Base-by-base conservation (phyloP, 2,113 vertebrate genomes). In the Proteles cristata region DNA sequence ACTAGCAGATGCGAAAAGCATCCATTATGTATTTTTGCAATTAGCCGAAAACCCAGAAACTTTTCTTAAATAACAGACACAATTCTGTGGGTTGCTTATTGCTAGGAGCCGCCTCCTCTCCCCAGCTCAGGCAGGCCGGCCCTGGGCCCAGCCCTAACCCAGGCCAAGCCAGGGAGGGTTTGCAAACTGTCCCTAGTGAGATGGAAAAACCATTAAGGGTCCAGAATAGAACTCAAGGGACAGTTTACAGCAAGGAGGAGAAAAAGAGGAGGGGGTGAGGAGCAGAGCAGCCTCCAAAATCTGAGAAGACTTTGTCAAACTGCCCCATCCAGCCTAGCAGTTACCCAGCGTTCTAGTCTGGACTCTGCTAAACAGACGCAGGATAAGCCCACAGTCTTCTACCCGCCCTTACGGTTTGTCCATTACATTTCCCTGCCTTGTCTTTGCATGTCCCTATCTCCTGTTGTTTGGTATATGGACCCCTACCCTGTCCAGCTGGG, bases 1-100 rank as follows among this genome's bases (percentile, higher is more conserved):
- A 97, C 96, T 98, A 98, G 97, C 98, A 98, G 98, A 98, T 98
- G 98, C 97, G 88, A 96, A 97, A 98, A 98, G 98, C 98, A 98
- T 97, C 97, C 97, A 98, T 98, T 98, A 98, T 99, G 98, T 98
- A 98, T 98, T 99, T 99, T 98, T 99, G 98, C 98, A 99, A 99
- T 99, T 99, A 98, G 98, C 97, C 97, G 96, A 98, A 98, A 99
- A 98, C 98, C 98, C 97, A 39, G 80, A 97, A 98, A 95, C 98
- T 98, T 98, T 98, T 98, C 98, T 98, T 99, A 98, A 98, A 97
- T 98, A 98, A 98, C 97, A 98, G 95, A 97, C 98, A 98, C 98
- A 97, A 97, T 98, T 98, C 98, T 98, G 98, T 98, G 98, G 98
- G 97, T 97, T 98, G 97, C 98, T 98, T 98, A 98, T 98, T 98